Conservation (phyloP, 2,797 vertebrate species). For the Onychomys arenicola region DNA sequence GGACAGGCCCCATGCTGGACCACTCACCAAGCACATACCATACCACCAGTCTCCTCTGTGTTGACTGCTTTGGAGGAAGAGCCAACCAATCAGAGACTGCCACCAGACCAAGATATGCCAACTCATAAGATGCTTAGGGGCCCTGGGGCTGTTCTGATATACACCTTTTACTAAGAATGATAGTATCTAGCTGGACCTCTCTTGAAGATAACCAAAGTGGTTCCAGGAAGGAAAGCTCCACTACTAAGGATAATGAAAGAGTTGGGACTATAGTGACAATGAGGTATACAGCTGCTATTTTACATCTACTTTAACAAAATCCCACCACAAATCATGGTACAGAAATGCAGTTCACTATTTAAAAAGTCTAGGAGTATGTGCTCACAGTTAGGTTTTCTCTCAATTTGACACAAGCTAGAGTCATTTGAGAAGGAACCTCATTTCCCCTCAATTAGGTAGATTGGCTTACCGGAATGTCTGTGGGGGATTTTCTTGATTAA, state of each 20-base stretch:
- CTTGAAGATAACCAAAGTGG: not conserved
- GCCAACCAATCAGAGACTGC: not conserved
- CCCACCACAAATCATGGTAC: not conserved
- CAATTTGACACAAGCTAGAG: not conserved
- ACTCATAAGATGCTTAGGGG: not conserved
- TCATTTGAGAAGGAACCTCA: not conserved
- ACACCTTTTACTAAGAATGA: not conserved
- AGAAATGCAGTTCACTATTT: not conserved
- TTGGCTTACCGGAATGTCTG: too few relatives aligned
- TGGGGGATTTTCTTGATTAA: too few relatives aligned
- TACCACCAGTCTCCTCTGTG: not conserved
- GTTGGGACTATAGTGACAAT: not conserved
- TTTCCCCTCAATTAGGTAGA: too few relatives aligned
- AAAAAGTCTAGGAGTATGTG: not conserved
- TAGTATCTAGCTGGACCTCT: not conserved
- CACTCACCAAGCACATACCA: not conserved
- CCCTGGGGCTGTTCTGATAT: not conserved
- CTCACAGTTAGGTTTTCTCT: not conserved
- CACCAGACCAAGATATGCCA: not conserved
- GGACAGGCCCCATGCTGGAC: not conserved
- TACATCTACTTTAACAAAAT: not conserved
- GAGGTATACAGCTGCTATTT: not conserved
- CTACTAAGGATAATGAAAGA: not conserved
- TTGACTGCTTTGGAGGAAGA: not conserved
- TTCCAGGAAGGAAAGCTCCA: not conserved